Conservation (phyloP, 2,888 invertebrate genomes). For the Habrosyne pyritoides region DNA sequence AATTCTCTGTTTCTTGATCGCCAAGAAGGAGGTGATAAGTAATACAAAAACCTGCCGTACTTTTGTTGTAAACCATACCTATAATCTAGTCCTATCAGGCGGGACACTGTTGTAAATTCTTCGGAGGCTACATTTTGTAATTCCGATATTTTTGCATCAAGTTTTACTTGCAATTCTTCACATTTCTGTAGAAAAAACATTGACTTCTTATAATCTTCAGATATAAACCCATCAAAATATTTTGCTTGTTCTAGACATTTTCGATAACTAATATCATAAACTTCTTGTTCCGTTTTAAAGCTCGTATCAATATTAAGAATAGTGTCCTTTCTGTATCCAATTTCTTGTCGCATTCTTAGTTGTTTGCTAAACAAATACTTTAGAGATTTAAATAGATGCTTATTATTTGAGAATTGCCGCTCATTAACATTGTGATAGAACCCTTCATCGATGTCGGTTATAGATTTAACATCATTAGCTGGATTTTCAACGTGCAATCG, state of each 20-base stretch:
- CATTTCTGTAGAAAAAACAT: slow-evolving; percentile 81
- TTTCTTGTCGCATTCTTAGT: slow-evolving; percentile 50
- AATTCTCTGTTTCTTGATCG: slow-evolving; percentile 78
- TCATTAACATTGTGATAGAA: slow-evolving; percentile 55
- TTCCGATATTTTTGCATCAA: slow-evolving; percentile 68
- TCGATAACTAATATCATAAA: slow-evolving; percentile 72
- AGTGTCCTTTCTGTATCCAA: slow-evolving; percentile 74
- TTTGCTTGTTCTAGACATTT: slow-evolving; percentile 79
- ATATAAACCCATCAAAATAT: slow-evolving; percentile 84
- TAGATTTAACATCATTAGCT: slow-evolving; percentile 44
- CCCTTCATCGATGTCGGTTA: slow-evolving; percentile 54
- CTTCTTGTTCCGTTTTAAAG: slow-evolving; percentile 76
- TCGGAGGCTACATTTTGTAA: slow-evolving; percentile 68
- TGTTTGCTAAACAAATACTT: slow-evolving; percentile 44
- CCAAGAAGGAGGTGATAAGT: slow-evolving; percentile 86
- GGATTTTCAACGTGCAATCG: slow-evolving; percentile 44
- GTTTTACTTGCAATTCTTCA: slow-evolving; percentile 67
- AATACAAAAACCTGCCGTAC: slow-evolving; percentile 87
- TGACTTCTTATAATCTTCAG: slow-evolving; percentile 84
- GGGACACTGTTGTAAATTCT: slow-evolving; percentile 63
- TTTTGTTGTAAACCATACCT: slow-evolving; percentile 85
- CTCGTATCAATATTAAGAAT: slow-evolving; percentile 81
- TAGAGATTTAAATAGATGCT: slow-evolving; percentile 55
- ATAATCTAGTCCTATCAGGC: slow-evolving; percentile 84
- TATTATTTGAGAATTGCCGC: slow-evolving; percentile 34